Base-by-base conservation (phyloP, 2,113 vertebrate genomes). In the Canis aureus region DNA sequence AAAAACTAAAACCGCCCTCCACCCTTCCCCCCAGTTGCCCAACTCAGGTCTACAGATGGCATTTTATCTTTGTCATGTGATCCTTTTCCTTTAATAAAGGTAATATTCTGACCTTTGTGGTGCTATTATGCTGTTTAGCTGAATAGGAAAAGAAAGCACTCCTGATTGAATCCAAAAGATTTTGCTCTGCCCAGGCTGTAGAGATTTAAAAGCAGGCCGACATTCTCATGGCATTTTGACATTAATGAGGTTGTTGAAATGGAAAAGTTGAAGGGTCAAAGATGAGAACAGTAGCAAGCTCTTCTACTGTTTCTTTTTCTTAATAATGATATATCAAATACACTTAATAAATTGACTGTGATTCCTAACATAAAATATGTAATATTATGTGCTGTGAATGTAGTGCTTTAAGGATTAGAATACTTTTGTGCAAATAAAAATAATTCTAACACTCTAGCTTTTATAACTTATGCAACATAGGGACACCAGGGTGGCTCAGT, bases 271-370 rank as follows among this genome's bases (percentile, higher is more conserved):
- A 98, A 98, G 93, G 97, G 96, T 97, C 97, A 98, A 98, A 96
- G 96, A 96, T 96, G 97, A 90, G 96, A 98, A 85, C 93, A 96
- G 59, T 86, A 97, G 85, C 84, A 97, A 97, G 95, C 97, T 97
- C 97, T 98, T 98, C 43, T 96, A 98, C 97, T 91, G 97, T 98
- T 98, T 98, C 53, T 60, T 94, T 97, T 97, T 92, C 98, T 97
- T 99, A 98, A 97, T 98, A 98, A 97, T 96, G 96, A 97, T 98
- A 97, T 99, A 98, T 97, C 89, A 84, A 87, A 97, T 98, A 97
- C 98, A 98, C 98, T 98, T 98, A 98, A 98, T 98, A 98, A 99
- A 97, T 98, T 98, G 96, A 49, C 97, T 98, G 89, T 98, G 96
- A 98, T 99, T 98, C 94, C 93, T 98, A 98, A 97, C 23, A 25